Conservation (phyloP, 2,113 vertebrate species). For the Spea multiplicata region DNA sequence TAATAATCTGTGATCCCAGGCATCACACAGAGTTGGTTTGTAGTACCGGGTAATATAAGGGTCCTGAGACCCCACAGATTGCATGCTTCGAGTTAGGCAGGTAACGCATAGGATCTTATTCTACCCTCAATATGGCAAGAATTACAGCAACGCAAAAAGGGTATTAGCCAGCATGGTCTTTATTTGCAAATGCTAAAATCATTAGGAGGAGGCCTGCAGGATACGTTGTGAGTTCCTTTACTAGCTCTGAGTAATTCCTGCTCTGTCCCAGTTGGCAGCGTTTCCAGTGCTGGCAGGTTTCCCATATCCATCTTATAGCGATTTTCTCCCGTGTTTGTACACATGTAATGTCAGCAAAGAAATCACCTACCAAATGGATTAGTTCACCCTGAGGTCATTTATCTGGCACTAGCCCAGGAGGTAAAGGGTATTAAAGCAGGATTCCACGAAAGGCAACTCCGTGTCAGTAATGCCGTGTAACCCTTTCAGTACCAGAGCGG, state of each 20-base stretch:
- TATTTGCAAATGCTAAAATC: not conserved
- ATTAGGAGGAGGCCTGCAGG: not conserved
- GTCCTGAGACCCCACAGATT: too few species aligned
- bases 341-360: constrained; percentile 40
- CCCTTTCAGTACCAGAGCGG: too few species aligned
- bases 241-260: constrained; percentile 6
- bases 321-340: constrained; percentile 40
- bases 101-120: not conserved
- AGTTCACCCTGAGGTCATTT: constrained; percentile 17
- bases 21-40: too few species aligned
- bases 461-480: too few species aligned
- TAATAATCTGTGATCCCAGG: too few species aligned
- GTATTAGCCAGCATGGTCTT: not conserved
- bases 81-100: not conserved
- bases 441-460: too few species aligned
- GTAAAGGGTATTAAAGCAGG: constrained; percentile 8
- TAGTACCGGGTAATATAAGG: too few species aligned
- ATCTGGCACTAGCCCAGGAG: constrained; percentile 22
- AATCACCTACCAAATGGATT: constrained; percentile 32
- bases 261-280: constrained; percentile 36
- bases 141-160: not conserved
- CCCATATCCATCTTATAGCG: constrained; percentile 35
- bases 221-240: not conserved
- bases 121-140: not conserved
- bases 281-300: constrained; percentile 12